These are phyloP conservation scores for Cybosia mesomella DNA, from an alignment of 2,888 invertebrate species.

Conservation along the genomic window DNA sequence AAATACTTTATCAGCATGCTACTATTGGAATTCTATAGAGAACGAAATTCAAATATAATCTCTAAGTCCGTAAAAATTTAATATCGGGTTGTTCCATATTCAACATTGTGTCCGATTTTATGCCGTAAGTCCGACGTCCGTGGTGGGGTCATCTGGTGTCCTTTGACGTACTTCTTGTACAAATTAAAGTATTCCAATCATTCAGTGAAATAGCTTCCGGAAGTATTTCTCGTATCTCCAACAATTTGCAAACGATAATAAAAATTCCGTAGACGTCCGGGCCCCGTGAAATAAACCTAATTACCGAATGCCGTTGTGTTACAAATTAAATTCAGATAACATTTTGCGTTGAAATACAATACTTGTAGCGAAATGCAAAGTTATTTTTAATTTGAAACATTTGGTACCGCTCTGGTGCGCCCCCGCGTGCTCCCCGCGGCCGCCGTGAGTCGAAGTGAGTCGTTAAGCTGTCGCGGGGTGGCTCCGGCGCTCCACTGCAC, in stretches of 20 bases:
- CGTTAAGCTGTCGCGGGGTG: slow-evolving; percentile 59
- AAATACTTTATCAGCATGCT: too few relatives aligned
- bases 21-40: too few relatives aligned
- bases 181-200: neutral
- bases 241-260: slow-evolving; percentile 24
- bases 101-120: neutral
- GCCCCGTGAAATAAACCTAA: slow-evolving; percentile 37
- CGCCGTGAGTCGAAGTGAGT: slow-evolving; percentile 48
- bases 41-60: too few relatives aligned
- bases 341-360: slow-evolving; percentile 33
- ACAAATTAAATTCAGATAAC: slow-evolving; percentile 44
- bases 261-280: slow-evolving; percentile 33
- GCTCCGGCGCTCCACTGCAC: too few relatives aligned
- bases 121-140: neutral
- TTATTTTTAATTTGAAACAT: slow-evolving; percentile 38
- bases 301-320: slow-evolving; percentile 40
- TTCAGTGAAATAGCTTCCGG: slow-evolving; percentile 18
- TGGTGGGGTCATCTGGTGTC: too few relatives aligned
- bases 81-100: too few relatives aligned
- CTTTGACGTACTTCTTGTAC: neutral
- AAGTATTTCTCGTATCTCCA: slow-evolving; percentile 19
- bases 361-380: slow-evolving; percentile 27
- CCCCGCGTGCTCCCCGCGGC: slow-evolving; percentile 10
- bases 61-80: too few relatives aligned
- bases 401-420: slow-evolving; percentile 15